Evolutionary conservation across 2,113 vertebrate genomes (phyloP), one percentile per base, ranked within the genome.

Genomic region (Gopherus evgoodei): DNA sequence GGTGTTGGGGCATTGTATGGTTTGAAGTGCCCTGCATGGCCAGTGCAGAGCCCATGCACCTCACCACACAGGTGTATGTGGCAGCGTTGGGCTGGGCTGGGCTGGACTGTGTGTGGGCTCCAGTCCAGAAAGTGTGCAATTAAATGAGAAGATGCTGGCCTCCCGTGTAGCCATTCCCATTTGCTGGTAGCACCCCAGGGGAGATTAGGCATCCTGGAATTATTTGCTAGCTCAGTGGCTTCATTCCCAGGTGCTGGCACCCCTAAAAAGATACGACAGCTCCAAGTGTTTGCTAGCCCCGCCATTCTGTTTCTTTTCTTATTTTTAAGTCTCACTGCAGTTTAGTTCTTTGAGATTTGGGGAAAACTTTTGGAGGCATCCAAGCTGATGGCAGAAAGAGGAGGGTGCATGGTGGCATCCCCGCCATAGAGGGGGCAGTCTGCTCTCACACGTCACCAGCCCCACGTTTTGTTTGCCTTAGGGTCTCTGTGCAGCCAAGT

Each of bases 401-500:
- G 22, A 78, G 11, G 8, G 12, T 47, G 75, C 7, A 7, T 16
- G 25, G n/a, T 2, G 25, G 75, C 42, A 47, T 76, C 42, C 11
- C 6, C 6, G 13, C 75, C 75, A 76, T 7, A 27, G 92, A 83
- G 87, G 69, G 27, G 17, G 6, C 8, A 81, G 80, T 82, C 53
- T 89, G 88, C 82, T 72, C 65, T 22, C 53, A 54, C 21, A 22
- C 25, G 14, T 52, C 82, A 49, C 16, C 47, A 42, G 16, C 16
- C 90, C 54, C 76, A 81, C 62, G 35, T 47, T 7, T 11, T 10
- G 0, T 0, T 2, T 2, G 2, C 47, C 27, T 78, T 80, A 16
- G 52, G 80, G 35, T 6, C 44, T 81, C 0, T 0, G 38, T 54
- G 83, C 57, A 83, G 82, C 44, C n/a, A 72, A 22, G n/a, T 72